Evolutionary conservation across 2,797 vertebrate species (phyloP).

Genomic region (Dermochelys coriacea): DNA sequence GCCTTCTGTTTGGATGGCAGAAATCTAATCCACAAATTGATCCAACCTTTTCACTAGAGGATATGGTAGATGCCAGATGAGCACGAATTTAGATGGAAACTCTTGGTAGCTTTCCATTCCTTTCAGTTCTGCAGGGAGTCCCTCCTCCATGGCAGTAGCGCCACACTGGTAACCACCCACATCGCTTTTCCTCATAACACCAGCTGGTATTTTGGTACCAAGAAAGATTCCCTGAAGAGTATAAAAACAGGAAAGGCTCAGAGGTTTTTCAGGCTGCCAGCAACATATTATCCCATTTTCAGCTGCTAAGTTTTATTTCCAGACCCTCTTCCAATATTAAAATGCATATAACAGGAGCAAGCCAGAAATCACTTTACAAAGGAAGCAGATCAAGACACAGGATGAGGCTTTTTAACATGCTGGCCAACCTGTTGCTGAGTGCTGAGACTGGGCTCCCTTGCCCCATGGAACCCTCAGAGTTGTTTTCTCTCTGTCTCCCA

Average conservation of each 20-base stretch:
- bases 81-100: not conserved
- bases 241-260: not conserved
- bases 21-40: not conserved
- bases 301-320: not conserved
- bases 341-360: not conserved
- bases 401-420: not conserved
- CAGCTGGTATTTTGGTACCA: conserved; percentile 10
- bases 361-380: not conserved
- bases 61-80: not conserved
- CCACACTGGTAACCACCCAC: not conserved
- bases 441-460: not conserved
- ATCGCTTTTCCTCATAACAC: not conserved
- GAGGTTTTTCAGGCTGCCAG: conserved; percentile 5
- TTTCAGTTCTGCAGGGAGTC: conserved; percentile 3
- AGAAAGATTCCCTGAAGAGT: conserved; percentile 26
- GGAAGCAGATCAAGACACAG: not conserved
- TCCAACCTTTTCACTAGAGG: conserved; percentile 31
- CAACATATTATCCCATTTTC: not conserved
- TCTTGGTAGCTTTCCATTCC: not conserved
- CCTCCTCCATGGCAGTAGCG: conserved; percentile 48
- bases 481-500: not conserved
- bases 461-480: not conserved
- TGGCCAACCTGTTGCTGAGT: not conserved
- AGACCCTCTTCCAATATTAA: not conserved
- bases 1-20: not conserved